Conservation (phyloP, 1,140 invertebrate species). For the Zaprionus africanus region DNA sequence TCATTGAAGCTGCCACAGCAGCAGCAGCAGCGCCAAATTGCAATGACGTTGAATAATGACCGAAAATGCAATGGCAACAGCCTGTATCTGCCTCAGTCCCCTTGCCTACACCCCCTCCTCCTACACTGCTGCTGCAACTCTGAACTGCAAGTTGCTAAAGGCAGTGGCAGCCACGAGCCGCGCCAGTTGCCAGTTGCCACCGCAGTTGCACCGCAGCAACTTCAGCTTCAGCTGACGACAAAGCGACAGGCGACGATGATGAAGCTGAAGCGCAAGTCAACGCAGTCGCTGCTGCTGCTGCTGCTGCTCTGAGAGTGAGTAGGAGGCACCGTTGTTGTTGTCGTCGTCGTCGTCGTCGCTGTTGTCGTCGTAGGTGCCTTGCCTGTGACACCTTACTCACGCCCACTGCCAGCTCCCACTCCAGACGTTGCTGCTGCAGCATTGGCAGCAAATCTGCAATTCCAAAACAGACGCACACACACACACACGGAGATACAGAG, state of each 20-base stretch:
- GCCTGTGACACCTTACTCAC: slow-evolving; percentile 73
- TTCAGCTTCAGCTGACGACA: slow-evolving; percentile 59
- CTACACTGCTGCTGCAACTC: too few species aligned
- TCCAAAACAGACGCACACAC: slow-evolving; percentile 12
- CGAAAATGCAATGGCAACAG: slow-evolving; percentile 76
- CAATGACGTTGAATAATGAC: slow-evolving; percentile 81
- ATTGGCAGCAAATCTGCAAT: slow-evolving; percentile 53
- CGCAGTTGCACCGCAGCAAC: slow-evolving; percentile 54
- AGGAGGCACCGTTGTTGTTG: slow-evolving; percentile 20
- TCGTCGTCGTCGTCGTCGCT: slow-evolving; percentile 37
- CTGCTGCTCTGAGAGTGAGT: slow-evolving; percentile 18
- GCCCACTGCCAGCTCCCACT: slow-evolving; percentile 47
- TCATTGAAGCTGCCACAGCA: slow-evolving; percentile 75
- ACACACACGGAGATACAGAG: slow-evolving; percentile 3
- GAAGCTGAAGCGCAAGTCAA: slow-evolving; percentile 27
- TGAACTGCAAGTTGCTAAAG: slow-evolving; percentile 29
- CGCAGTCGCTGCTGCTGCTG: slow-evolving; percentile 2
- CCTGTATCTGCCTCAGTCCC: background rate
- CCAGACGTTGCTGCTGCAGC: slow-evolving; percentile 31
- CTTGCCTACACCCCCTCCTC: background rate
- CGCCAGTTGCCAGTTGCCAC: slow-evolving; percentile 62
- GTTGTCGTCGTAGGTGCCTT: slow-evolving; percentile 52
- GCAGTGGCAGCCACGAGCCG: slow-evolving; percentile 63
- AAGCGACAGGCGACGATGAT: slow-evolving; percentile 39
- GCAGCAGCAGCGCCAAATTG: slow-evolving; percentile 63